phyloP scores from a whole-genome alignment of 2,888 invertebrate species.

The Encarsia formosa region DNA sequence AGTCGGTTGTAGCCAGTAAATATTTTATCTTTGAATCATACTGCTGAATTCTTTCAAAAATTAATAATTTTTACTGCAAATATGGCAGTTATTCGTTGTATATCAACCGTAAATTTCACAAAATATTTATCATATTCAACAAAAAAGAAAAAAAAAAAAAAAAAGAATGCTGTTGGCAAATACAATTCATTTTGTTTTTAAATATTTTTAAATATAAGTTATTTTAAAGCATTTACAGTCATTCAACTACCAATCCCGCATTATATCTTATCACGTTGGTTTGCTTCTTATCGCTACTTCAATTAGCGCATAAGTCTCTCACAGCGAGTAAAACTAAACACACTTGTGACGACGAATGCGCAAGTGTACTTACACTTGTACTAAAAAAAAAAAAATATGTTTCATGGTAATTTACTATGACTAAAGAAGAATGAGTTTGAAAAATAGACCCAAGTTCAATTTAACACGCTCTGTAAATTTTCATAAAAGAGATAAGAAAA shows the following conservation, averaged over 20 bases:
- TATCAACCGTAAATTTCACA: no score
- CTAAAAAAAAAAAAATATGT: background rate
- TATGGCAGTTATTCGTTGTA: no score
- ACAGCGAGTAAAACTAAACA: conserved; percentile 1
- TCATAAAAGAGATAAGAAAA: background rate
- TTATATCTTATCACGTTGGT: conserved; percentile 19
- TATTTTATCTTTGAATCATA: no score
- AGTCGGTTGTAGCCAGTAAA: no score
- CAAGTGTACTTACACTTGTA: conserved; percentile 11
- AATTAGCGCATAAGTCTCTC: conserved; percentile 14
- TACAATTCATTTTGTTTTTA: no score
- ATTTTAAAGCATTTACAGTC: no score
- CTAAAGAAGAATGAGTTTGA: conserved; percentile 5
- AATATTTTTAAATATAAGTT: no score
- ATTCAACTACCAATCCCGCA: conserved; percentile 13
- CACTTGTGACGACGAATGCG: conserved; percentile 12
- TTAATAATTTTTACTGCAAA: no score
- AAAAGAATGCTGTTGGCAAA: no score
- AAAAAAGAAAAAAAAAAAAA: no score
- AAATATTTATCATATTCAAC: no score
- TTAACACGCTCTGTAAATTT: background rate
- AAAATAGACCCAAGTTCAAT: background rate
- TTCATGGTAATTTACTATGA: background rate
- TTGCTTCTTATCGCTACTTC: conserved; percentile 12
- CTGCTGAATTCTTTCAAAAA: no score